Conservation (phyloP, 2,888 invertebrate genomes). For the Acleris cristana region DNA sequence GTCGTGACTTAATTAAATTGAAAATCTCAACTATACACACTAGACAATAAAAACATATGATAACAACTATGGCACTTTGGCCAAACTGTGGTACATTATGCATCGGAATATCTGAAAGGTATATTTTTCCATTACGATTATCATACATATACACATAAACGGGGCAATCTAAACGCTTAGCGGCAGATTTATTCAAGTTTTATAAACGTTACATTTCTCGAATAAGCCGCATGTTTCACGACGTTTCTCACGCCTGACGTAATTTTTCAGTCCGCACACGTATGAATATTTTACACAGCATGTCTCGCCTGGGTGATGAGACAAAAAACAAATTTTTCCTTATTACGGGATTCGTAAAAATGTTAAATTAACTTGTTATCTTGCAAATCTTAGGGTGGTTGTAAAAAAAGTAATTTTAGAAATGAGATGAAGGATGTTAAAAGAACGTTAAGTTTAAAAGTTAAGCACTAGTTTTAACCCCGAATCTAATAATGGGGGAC, state of each 20-base stretch:
- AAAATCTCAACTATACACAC: too few species aligned
- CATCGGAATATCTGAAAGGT: too few species aligned
- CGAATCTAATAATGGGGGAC: background rate
- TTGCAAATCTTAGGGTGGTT: slow-evolving; percentile 1
- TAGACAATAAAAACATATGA: too few species aligned
- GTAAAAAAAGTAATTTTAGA: background rate
- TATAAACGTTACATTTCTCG: background rate
- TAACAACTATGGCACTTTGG: too few species aligned
- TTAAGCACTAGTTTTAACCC: too few species aligned
- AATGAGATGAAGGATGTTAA: background rate
- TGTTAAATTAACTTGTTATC: slow-evolving; percentile 16
- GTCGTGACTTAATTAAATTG: too few species aligned
- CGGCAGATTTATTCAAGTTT: too few species aligned
- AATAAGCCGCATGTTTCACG: slow-evolving; percentile 10
- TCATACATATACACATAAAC: too few species aligned
- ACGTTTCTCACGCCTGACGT: slow-evolving; percentile 13
- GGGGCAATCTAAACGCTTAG: too few species aligned
- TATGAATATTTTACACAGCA: slow-evolving; percentile 17
- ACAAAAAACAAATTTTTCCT: slow-evolving; percentile 25
- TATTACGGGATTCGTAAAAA: slow-evolving; percentile 13
- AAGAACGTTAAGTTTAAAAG: too few species aligned
- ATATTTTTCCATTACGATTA: too few species aligned
- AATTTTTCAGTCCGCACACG: slow-evolving; percentile 27
- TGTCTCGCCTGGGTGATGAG: slow-evolving; percentile 7
- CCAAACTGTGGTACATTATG: too few species aligned